Conservation (phyloP, 2,797 vertebrate species). For the Urocyon cinereoargenteus region DNA sequence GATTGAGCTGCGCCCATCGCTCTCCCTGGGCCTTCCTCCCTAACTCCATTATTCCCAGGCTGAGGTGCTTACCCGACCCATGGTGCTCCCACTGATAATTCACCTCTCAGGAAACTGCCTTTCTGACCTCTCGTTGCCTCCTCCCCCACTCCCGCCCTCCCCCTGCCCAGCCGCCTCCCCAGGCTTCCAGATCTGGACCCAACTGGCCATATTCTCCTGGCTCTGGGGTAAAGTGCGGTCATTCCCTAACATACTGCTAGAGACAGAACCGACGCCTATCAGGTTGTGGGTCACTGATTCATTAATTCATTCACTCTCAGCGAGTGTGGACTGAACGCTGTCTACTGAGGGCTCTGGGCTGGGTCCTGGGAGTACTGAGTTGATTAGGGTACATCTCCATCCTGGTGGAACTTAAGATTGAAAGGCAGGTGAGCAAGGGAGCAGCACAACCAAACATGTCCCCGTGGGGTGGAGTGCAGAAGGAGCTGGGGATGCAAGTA, state of each 20-base stretch:
- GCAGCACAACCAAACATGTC: neutral
- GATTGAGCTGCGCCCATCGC: constrained; percentile 95
- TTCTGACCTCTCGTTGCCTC: constrained; percentile 92
- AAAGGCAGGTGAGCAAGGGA: neutral
- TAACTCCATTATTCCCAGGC: constrained; percentile 94
- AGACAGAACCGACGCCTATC: neutral
- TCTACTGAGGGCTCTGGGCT: neutral
- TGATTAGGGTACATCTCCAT: neutral
- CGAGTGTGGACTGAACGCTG: neutral
- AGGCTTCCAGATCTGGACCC: neutral
- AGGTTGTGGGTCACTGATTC: neutral
- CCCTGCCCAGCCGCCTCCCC: neutral
- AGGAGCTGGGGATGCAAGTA: neutral
- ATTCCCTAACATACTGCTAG: constrained; percentile 15
- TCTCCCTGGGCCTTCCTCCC: constrained; percentile 91
- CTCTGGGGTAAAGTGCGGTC: neutral
- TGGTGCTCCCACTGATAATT: constrained; percentile 95
- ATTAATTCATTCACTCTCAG: neutral
- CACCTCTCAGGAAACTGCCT: constrained; percentile 96
- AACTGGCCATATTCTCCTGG: constrained; percentile 48
- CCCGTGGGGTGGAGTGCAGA: neutral
- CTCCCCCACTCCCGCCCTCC: constrained; percentile 68
- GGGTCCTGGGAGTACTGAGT: neutral
- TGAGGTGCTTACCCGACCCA: constrained; percentile 88
- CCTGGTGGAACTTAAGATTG: neutral